Percentiles rank a stretch among this genome's conserved stretches.
Evolutionary conservation across 1,140 invertebrate genomes (phyloP).

Genomic region (Atta cephalotes): DNA sequence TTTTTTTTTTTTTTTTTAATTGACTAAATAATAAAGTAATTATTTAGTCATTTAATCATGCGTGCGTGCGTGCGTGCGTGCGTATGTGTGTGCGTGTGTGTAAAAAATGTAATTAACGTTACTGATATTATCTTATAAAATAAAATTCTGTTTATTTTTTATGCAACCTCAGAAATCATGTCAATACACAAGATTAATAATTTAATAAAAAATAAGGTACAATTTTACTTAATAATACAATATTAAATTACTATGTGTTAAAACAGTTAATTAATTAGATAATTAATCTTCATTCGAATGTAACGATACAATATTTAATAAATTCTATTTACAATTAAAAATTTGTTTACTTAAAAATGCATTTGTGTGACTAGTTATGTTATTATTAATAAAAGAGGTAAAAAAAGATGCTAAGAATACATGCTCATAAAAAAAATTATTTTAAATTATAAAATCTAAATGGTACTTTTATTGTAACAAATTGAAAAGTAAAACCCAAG

Average conservation of each 20-base stretch:
- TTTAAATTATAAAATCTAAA: too few relatives aligned
- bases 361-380: constrained; percentile 36
- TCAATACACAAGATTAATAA: background rate
- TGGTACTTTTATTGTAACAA: too few relatives aligned
- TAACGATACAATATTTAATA: constrained; percentile 66
- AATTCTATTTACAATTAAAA: constrained; percentile 72
- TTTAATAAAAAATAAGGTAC: background rate
- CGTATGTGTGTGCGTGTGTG: too few relatives aligned
- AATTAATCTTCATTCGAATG: constrained; percentile 76
- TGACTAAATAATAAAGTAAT: background rate
- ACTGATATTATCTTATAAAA: background rate
- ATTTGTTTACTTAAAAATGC: constrained; percentile 61
- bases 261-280: constrained; percentile 80
- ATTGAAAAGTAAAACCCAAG: too few relatives aligned
- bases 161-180: background rate
- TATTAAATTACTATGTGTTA: constrained; percentile 78
- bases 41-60: background rate
- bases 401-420: too few relatives aligned
- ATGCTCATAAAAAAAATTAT: too few relatives aligned
- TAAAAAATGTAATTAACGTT: background rate
- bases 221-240: constrained; percentile 77
- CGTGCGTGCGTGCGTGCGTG: too few relatives aligned
- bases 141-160: background rate
- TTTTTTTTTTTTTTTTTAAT: constrained; percentile 8
- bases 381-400: too few relatives aligned